Conservation (phyloP, 2,797 vertebrate genomes). For the Schizopygopsis pylzovi region DNA sequence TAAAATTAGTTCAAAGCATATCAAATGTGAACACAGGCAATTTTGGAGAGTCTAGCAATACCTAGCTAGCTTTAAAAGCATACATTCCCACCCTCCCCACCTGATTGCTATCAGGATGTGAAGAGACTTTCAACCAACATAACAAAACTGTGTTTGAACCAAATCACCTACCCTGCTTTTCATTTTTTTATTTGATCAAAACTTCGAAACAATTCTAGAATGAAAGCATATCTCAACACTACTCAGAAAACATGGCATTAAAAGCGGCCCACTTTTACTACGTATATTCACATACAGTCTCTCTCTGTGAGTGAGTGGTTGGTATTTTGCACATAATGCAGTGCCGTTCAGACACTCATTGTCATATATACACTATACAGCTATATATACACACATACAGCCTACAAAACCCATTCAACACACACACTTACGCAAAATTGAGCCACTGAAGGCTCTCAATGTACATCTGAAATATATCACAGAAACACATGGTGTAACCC, state of each 20-base stretch:
- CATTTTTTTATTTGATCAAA: too few species aligned
- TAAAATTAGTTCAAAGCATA: background rate
- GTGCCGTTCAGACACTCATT: background rate
- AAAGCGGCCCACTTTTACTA: background rate
- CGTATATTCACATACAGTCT: background rate
- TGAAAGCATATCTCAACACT: background rate
- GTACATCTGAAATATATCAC: background rate
- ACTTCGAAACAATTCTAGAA: too few species aligned
- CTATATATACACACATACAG: background rate
- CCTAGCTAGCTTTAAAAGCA: background rate
- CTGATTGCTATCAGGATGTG: too few species aligned
- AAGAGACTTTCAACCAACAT: too few species aligned
- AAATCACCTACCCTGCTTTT: too few species aligned
- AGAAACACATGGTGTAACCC: constrained; percentile 18
- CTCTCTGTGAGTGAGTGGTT: background rate
- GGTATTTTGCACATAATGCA: background rate
- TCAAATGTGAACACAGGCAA: background rate
- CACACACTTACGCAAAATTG: background rate
- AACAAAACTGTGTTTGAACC: too few species aligned
- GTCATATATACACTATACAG: background rate
- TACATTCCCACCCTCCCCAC: background rate
- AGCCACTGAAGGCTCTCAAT: constrained; percentile 6
- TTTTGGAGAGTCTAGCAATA: background rate
- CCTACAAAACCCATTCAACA: constrained; percentile 16
- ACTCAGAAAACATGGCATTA: background rate